Conservation (phyloP, 2,797 vertebrate genomes). For the Chromis chromis region DNA sequence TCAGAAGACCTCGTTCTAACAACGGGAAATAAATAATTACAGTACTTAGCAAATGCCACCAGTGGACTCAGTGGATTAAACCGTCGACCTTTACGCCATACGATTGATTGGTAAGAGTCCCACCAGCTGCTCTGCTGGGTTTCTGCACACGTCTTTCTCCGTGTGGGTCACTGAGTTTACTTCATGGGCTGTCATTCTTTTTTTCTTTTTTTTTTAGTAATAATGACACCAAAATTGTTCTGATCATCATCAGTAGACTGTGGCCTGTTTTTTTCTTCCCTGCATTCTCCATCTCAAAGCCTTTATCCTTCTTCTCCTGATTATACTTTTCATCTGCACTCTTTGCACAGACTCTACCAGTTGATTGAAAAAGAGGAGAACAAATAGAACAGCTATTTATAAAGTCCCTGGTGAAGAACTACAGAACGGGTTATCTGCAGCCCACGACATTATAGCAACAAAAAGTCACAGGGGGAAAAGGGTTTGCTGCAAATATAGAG, state of each 20-base stretch:
- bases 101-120: conserved; percentile 44
- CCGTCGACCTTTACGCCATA: conserved; percentile 43
- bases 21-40: not conserved
- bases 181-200: not conserved
- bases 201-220: not conserved
- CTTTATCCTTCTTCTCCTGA: not conserved
- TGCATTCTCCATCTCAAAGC: not conserved
- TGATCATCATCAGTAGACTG: not conserved
- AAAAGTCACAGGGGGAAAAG: not conserved
- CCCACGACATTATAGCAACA: not conserved
- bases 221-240: not conserved
- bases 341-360: not conserved
- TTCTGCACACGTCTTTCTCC: conserved; percentile 32
- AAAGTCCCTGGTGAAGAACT: not conserved
- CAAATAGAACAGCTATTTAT: conserved; percentile 1
- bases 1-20: not conserved
- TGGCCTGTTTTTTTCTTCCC: not conserved
- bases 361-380: conserved; percentile 4
- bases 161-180: conserved; percentile 41
- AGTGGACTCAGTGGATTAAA: conserved; percentile 27
- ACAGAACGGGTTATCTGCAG: not conserved
- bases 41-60: conserved; percentile 7
- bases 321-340: conserved; percentile 2
- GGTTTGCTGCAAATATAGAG: not conserved
- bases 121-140: not conserved